phyloP scores from a whole-genome alignment of 2,113 vertebrate species.

The Myotis yumanensis region DNA sequence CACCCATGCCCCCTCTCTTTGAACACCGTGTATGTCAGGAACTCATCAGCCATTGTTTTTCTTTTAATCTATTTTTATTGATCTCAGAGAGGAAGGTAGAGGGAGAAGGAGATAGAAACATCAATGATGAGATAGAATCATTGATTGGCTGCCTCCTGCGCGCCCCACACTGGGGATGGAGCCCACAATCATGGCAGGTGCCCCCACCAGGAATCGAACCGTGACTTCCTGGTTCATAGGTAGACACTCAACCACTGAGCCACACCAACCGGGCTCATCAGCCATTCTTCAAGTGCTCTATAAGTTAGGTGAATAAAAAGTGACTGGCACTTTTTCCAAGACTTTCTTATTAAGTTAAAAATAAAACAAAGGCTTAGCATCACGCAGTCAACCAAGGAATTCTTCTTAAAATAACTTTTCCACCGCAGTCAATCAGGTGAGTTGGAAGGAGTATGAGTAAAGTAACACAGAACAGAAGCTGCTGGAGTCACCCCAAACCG shows the following conservation, averaged over 20 bases:
- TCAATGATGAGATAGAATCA: too few relatives aligned
- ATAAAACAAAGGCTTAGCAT: neutral
- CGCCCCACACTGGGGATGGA: too few relatives aligned
- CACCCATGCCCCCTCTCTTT: neutral
- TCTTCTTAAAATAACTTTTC: conserved; percentile 25
- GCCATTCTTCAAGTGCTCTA: neutral
- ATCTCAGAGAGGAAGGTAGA: too few relatives aligned
- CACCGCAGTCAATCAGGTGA: neutral
- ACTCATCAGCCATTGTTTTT: neutral
- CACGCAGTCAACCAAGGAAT: neutral
- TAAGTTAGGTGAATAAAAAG: neutral
- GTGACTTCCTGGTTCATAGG: too few relatives aligned
- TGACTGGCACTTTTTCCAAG: neutral
- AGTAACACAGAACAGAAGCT: neutral
- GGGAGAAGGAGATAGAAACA: too few relatives aligned
- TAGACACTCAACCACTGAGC: too few relatives aligned
- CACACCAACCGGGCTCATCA: neutral
- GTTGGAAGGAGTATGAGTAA: neutral
- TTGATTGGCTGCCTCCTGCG: too few relatives aligned
- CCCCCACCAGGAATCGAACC: too few relatives aligned
- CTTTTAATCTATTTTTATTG: too few relatives aligned
- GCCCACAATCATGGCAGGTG: too few relatives aligned
- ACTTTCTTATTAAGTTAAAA: neutral
- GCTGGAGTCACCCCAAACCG: fast-evolving
- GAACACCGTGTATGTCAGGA: neutral